phyloP scores from a whole-genome alignment of 2,888 invertebrate species.

The Boloria selene region DNA sequence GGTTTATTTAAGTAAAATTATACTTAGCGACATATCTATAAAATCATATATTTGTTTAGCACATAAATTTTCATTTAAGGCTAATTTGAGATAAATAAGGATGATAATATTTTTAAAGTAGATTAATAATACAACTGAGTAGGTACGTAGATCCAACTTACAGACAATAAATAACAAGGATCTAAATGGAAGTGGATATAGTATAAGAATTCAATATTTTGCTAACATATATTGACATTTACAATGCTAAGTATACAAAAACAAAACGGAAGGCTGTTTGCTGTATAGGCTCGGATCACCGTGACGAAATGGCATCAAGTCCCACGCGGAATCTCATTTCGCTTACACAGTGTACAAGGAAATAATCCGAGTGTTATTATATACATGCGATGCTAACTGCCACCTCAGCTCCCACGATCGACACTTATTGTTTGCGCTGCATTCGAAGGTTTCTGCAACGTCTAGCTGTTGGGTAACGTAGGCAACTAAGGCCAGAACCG shows the following conservation, averaged over 20 bases:
- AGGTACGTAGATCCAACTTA: too few species aligned
- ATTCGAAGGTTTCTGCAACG: constrained; percentile 77
- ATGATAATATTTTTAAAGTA: too few species aligned
- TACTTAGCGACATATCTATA: not conserved
- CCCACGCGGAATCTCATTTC: constrained; percentile 60
- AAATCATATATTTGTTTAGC: too few species aligned
- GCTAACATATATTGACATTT: too few species aligned
- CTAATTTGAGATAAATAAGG: too few species aligned
- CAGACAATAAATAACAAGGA: too few species aligned
- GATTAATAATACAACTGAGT: too few species aligned
- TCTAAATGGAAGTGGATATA: too few species aligned
- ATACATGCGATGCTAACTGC: constrained; percentile 56
- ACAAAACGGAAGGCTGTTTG: constrained; percentile 19
- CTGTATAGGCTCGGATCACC: constrained; percentile 35
- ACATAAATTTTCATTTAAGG: too few species aligned
- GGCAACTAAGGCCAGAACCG: constrained; percentile 69
- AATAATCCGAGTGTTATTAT: constrained; percentile 66
- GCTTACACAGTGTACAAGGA: constrained; percentile 65
- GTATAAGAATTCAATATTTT: too few species aligned
- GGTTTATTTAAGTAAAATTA: constrained; percentile 62
- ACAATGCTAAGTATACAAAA: not conserved
- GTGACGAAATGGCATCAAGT: constrained; percentile 50
- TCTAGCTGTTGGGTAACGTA: constrained; percentile 70
- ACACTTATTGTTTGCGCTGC: constrained; percentile 73
- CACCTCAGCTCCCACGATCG: constrained; percentile 70